Base-by-base conservation (phyloP, 2,113 vertebrate species). In the Corythoichthys haematopterus region DNA sequence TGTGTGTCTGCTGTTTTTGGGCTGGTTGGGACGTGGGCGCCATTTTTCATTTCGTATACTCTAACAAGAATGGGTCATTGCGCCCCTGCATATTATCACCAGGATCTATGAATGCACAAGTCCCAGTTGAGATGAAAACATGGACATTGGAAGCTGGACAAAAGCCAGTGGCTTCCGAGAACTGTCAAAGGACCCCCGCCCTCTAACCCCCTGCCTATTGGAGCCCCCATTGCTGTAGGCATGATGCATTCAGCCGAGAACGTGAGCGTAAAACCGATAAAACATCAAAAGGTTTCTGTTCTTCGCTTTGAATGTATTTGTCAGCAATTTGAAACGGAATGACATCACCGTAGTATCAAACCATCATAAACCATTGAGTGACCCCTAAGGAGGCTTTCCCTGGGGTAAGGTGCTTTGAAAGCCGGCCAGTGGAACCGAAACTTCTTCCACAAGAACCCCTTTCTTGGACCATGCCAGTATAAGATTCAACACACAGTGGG, bases 161-260 rank as follows among this genome's bases (percentile, higher is more conserved):
- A 10, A 14, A 13, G 53, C 53, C 53, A 56, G 11, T 1, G 53
- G 11, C 53, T 56, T 14, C 53, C 33, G 53, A 56, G 53, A 56
- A 35, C 11, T 56, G 53, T 56, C 53, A 56, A 56, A 56, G 20
- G 53, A 56, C 28, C 53, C 53, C 53, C 28, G 1, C 48, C 48
- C 14, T 3, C 15, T 15, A 14, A 16, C 15, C 47, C 47, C 12
- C 40, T 7, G 14, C 13, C 47, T 20, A 38, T 37, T 37, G 14
- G 14, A 59, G 14, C 16, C 38, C 38, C 38, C 38, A 13, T 20
- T 61, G 16, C 38, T 60, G 15, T 60, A 15, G n/a, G 16, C n/a
- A 45, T n/a, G 37, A 45, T 61, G n/a, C 59, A 61, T 16, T 61
- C 59, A 61, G 59, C 38, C 38, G 40, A 61, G 16, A 43, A 33